A percentile compares a stretch with the other conserved stretches of the same genome.
Evolutionary conservation across 2,113 vertebrate genomes (phyloP).

Genomic region (Percina caprodes): DNA sequence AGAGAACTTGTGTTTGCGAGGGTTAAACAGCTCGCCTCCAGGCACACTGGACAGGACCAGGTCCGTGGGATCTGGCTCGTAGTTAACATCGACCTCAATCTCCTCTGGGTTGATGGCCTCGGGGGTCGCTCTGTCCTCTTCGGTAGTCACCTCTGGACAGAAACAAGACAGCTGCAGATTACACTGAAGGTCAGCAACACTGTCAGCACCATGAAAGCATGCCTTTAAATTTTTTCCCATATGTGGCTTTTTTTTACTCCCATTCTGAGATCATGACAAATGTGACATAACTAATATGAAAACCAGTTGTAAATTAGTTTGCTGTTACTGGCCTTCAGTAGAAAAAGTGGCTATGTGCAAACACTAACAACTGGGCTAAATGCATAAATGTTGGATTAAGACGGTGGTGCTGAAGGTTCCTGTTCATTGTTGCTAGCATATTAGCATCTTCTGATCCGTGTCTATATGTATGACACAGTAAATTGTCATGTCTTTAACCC

Average conservation of each 20-base stretch:
- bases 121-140: slow-evolving; percentile 84
- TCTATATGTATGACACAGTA: background rate
- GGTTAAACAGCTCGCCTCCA: slow-evolving; percentile 95
- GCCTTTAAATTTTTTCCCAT: background rate
- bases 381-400: no score
- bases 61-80: slow-evolving; percentile 95
- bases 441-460: background rate
- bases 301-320: background rate
- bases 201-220: background rate
- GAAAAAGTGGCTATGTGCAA: no score
- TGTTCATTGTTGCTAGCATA: background rate
- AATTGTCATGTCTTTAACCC: background rate
- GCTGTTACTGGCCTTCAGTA: background rate
- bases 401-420: no score
- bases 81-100: slow-evolving; percentile 93
- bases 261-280: background rate
- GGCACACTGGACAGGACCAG: slow-evolving; percentile 96
- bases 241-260: background rate
- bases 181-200: background rate
- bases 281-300: background rate
- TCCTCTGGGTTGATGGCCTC: slow-evolving; percentile 89
- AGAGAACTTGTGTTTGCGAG: slow-evolving; percentile 94
- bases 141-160: slow-evolving; percentile 82
- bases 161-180: background rate
- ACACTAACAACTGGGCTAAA: no score